Conservation (phyloP, 2,888 invertebrate genomes). For the Resseliella maxima region DNA sequence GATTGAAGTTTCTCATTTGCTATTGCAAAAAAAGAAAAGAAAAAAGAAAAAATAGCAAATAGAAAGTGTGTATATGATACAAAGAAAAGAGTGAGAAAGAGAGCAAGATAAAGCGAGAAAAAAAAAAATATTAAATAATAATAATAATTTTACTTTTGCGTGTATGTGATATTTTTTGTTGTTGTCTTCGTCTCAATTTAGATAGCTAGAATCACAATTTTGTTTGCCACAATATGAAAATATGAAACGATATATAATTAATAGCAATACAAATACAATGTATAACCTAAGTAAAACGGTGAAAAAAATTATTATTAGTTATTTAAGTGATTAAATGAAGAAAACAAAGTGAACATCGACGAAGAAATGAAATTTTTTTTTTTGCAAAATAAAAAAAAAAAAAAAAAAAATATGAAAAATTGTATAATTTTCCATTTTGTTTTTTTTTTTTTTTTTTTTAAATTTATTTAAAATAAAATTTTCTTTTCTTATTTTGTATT, state of each 20-base stretch:
- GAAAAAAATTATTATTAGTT: neutral
- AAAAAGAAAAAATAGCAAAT: too few species aligned
- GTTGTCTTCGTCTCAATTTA: neutral
- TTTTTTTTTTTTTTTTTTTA: too few species aligned
- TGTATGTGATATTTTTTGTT: neutral
- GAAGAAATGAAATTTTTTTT: too few species aligned
- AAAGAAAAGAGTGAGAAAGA: too few species aligned
- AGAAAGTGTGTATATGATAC: neutral
- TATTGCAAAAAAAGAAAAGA: neutral
- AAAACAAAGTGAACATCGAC: neutral
- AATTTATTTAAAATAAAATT: too few species aligned
- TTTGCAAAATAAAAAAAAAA: neutral
- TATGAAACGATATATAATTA: constrained; percentile 39
- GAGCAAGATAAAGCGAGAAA: too few species aligned
- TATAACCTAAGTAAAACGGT: neutral
- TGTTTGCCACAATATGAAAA: neutral
- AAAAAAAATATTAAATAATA: too few species aligned
- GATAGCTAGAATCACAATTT: constrained; percentile 9
- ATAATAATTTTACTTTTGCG: neutral
- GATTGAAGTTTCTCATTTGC: neutral
- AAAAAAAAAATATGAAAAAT: neutral
- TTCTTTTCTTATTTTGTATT: neutral
- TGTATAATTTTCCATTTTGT: neutral
- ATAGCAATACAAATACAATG: constrained; percentile 31
- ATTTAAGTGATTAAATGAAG: neutral